Conservation (phyloP, 2,888 invertebrate genomes). For the Psococerastis gibbosa region DNA sequence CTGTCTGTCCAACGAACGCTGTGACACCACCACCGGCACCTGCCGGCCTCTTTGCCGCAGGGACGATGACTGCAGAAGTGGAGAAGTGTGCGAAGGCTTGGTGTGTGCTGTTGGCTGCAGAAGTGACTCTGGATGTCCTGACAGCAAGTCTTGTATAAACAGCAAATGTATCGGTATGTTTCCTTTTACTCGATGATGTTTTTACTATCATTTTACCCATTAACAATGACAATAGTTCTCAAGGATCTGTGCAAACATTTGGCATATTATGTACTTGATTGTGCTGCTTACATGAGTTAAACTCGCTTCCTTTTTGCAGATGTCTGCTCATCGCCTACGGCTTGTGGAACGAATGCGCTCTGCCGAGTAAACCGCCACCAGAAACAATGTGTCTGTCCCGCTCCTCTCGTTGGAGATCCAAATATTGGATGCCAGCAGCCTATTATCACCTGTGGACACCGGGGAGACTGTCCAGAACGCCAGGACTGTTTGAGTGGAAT, state of each 20-base stretch:
- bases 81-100: conserved; percentile 68
- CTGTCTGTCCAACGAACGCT: conserved; percentile 68
- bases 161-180: conserved; percentile 47
- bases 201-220: neutral
- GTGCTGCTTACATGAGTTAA: too few relatives aligned
- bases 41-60: conserved; percentile 68
- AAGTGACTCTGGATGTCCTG: conserved; percentile 55
- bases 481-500: conserved; percentile 59
- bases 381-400: conserved; percentile 54
- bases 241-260: neutral
- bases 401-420: conserved; percentile 54
- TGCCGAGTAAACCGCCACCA: conserved; percentile 51
- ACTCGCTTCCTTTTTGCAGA: conserved; percentile 29
- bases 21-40: conserved; percentile 43
- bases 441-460: conserved; percentile 38
- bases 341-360: conserved; percentile 67
- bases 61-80: conserved; percentile 71
- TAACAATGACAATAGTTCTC: too few relatives aligned
- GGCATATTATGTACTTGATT: too few relatives aligned
- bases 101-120: conserved; percentile 66
- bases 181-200: neutral
- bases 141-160: conserved; percentile 49
- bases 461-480: conserved; percentile 47
- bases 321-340: conserved; percentile 53
- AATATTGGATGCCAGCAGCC: conserved; percentile 50